Evolutionary conservation across 1,140 invertebrate species (phyloP), one percentile per base, ranked within the genome.

Genomic region (Cydia pomonella): DNA sequence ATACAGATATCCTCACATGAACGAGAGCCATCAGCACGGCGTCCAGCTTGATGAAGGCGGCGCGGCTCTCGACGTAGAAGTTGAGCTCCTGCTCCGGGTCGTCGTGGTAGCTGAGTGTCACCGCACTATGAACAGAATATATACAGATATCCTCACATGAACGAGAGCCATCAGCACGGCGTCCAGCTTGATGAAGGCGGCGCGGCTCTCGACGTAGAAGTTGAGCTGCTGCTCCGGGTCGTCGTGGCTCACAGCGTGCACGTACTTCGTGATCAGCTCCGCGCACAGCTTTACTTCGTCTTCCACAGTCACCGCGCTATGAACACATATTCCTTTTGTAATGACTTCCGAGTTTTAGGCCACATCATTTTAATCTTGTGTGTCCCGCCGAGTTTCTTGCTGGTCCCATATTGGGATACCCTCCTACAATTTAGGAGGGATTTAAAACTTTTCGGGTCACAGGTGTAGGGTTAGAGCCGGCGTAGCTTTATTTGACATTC

Each of bases 61-160:
- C 96, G 77, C 98, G 94, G 12, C 97, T 96, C 90, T 99, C 98
- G 3, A 97, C 98, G 92, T 98, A 99, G 93, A 99, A 99, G 87
- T 95, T 96, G 3, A 99, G 93, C 87, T 98, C 97, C 82, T 97
- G 96, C 89, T 98, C 98, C 89, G 98, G 96, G 92, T 99, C 97
- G 50, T 96, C 93, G 25, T 27, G 1, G 25, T 27, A 27, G 25
- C 25, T 27, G 25, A n/a, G n/a, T n/a, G n/a, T n/a, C n/a, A 27
- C 25, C 25, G 25, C 1, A 27, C 25, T 27, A 27, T 3, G 25
- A 27, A 27, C 25, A 27, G 1, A 27, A 27, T 27, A 27, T 27
- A 27, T 27, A 27, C 25, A 27, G 25, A 27, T 27, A 3, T 27
- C 25, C 33, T 38, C 10, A 97, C 97, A 88, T 98, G 97, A 21